phyloP scores from a whole-genome alignment of 2,888 invertebrate species.

The Cryptops parisi region DNA sequence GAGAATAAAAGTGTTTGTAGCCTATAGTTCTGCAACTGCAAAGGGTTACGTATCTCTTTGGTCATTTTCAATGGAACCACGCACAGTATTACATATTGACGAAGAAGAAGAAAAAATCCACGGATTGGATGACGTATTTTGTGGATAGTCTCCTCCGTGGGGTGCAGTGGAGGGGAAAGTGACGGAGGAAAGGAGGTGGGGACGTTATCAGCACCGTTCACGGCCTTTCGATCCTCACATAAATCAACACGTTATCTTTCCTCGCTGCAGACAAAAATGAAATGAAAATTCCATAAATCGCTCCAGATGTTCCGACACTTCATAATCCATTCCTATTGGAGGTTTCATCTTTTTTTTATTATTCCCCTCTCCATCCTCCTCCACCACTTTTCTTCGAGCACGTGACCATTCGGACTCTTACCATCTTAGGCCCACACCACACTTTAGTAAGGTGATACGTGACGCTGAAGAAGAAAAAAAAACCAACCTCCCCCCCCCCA shows the following conservation, averaged over 20 bases:
- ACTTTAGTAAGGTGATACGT: neutral
- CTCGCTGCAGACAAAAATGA: constrained; percentile 13
- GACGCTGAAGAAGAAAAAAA: no score
- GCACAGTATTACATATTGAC: no score
- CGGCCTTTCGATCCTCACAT: constrained; percentile 14
- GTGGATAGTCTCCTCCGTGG: neutral
- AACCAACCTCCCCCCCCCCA: neutral
- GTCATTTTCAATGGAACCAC: no score
- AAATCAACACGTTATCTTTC: constrained; percentile 12
- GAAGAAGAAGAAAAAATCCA: no score
- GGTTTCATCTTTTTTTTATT: constrained; percentile 5
- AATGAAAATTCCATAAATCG: constrained; percentile 15
- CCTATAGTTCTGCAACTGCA: no score
- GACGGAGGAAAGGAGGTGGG: neutral
- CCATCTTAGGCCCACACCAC: neutral
- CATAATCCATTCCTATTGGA: constrained; percentile 14
- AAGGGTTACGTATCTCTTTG: no score
- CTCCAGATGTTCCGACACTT: constrained; percentile 15
- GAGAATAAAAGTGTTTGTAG: no score
- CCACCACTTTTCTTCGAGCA: neutral
- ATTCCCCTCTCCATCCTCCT: neutral
- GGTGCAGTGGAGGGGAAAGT: neutral
- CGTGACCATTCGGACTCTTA: constrained; percentile 1
- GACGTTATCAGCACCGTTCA: constrained; percentile 4
- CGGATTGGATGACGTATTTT: neutral